Percentiles rank a stretch among this genome's conserved stretches.
Evolutionary conservation across 2,113 vertebrate genomes (phyloP).

Genomic region (Rhombomys opimus): DNA sequence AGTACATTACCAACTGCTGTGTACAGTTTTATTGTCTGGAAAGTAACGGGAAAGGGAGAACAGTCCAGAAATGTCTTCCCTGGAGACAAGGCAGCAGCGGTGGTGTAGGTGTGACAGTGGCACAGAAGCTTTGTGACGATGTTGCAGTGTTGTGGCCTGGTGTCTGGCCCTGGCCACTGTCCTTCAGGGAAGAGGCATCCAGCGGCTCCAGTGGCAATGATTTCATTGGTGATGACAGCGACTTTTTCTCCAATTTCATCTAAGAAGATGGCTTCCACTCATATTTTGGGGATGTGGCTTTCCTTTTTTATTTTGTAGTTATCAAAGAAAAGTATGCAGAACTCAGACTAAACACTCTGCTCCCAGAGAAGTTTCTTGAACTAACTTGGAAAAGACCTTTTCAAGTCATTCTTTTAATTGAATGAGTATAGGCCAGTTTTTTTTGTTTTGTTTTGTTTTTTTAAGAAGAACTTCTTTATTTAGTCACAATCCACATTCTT

Average conservation of each 20-base stretch:
- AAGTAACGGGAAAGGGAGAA: background rate
- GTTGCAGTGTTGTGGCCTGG: background rate
- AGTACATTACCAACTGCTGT: background rate
- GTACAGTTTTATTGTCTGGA: background rate
- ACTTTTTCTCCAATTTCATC: background rate
- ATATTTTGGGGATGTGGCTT: background rate
- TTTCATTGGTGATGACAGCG: background rate
- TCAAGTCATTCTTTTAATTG: slow-evolving; percentile 10
- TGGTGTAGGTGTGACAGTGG: background rate
- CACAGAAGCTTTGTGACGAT: background rate
- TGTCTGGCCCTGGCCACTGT: background rate
- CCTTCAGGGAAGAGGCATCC: background rate
- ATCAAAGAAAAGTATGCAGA: background rate
- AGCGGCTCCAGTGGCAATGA: background rate
- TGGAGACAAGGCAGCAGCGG: background rate
- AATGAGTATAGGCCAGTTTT: background rate
- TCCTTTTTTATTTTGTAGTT: background rate
- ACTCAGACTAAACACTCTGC: background rate
- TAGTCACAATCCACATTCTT: background rate
- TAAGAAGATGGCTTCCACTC: background rate
- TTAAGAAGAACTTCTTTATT: background rate
- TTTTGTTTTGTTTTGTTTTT: background rate
- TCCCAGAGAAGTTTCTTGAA: background rate
- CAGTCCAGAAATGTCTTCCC: background rate
- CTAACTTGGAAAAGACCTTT: background rate